Conservation (phyloP, 2,113 vertebrate species). For the Collichthys lucidus region DNA sequence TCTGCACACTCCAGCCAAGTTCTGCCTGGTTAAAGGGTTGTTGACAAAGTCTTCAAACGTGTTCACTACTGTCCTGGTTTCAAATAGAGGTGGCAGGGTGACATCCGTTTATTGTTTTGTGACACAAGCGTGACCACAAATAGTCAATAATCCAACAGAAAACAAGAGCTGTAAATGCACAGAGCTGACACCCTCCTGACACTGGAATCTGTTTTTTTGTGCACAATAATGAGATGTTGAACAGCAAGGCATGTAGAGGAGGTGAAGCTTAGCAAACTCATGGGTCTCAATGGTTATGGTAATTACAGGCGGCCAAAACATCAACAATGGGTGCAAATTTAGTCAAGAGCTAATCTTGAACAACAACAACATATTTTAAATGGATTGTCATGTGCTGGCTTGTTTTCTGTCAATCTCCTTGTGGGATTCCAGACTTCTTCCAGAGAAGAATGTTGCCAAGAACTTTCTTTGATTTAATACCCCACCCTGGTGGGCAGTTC, state of each 20-base stretch:
- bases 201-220: slow-evolving; percentile 28
- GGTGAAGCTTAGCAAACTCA: slow-evolving; percentile 37
- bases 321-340: slow-evolving; percentile 49
- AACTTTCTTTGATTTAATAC: slow-evolving; percentile 59
- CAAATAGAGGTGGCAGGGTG: slow-evolving; percentile 34
- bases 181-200: slow-evolving; percentile 36
- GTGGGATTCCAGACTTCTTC: slow-evolving; percentile 38
- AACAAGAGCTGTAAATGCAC: slow-evolving; percentile 31
- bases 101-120: slow-evolving; percentile 63
- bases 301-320: slow-evolving; percentile 63
- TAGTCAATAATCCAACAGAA: slow-evolving; percentile 75
- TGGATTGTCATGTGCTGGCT: slow-evolving; percentile 26
- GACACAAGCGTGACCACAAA: slow-evolving; percentile 39
- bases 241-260: slow-evolving; percentile 36
- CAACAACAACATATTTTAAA: slow-evolving; percentile 38
- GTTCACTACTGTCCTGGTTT: slow-evolving; percentile 54
- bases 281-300: slow-evolving; percentile 38
- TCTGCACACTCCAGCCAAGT: neutral
- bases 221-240: slow-evolving; percentile 37
- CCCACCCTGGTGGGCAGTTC: slow-evolving; percentile 42
- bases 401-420: slow-evolving; percentile 51
- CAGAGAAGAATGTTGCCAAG: slow-evolving; percentile 52
- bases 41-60: slow-evolving; percentile 3
- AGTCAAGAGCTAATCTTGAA: slow-evolving; percentile 25
- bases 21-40: neutral